Base-by-base conservation (phyloP, 2,113 vertebrate species). In the Triplophysa siluroides region DNA sequence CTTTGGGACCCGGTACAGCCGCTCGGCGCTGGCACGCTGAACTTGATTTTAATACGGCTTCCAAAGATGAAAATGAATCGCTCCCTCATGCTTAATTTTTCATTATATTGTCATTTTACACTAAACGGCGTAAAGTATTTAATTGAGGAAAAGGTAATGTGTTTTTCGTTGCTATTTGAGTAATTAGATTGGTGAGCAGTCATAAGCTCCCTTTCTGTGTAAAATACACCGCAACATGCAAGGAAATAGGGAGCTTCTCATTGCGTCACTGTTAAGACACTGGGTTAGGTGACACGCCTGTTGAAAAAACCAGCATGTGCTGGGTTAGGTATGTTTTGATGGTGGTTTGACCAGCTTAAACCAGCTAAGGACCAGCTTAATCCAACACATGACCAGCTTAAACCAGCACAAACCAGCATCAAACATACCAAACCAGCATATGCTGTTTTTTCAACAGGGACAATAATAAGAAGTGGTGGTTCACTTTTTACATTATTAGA, bases 51-150 rank as follows among this genome's bases (percentile, higher is more conserved):
- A 62, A 26, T 56, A 74, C 56, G 18, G 41, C 23, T 58, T 54
- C 63, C 45, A 47, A 54, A 80, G 71, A 67, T 50, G 23, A 66
- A 29, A 60, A 66, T 58, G 8, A 66, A 63, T 43, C 13, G 21
- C 24, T 73, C 50, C 72, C 62, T 74, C 18, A 18, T 65, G 62
- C n/a, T 75, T 75, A 19, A 75, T 75, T 63, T 75, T 63, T 75
- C 73, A 75, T 75, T 75, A 75, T 47, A 63, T 45, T 47, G 41
- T 18, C 23, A 47, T 63, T 75, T 63, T 75, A 75, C 71, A 61
- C 71, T 61, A 74, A 74, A 74, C 56, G 43, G 71, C 38, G 21
- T 74, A 61, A 74, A 74, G 60, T 12, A 74, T 61, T 74, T 74
- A 61, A 74, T 80, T 73, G n/a, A 8, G 47, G 16, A 29, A 52